phyloP scores from a whole-genome alignment of 2,797 vertebrate genomes.

The Selene dorsalis region DNA sequence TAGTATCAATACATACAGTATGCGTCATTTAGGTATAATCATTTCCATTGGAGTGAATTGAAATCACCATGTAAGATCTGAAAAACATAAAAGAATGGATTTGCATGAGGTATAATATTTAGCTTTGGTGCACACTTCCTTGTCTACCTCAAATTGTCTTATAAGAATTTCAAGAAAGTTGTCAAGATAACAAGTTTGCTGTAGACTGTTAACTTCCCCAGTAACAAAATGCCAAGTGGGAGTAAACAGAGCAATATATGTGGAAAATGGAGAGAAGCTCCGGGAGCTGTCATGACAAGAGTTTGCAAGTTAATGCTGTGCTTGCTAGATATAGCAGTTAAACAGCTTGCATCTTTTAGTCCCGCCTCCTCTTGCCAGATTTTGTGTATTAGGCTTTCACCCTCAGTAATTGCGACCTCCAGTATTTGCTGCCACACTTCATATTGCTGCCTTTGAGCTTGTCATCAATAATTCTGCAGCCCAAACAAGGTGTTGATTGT shows the following conservation, averaged over 20 bases:
- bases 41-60: neutral
- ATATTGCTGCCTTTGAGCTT: neutral
- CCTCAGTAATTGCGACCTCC: neutral
- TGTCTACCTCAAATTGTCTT: too few relatives aligned
- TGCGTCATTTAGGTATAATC: too few relatives aligned
- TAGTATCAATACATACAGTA: neutral
- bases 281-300: neutral
- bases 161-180: neutral
- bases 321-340: neutral
- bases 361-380: neutral
- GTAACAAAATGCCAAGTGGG: neutral
- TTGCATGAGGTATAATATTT: too few relatives aligned
- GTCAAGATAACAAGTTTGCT: neutral
- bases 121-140: too few relatives aligned
- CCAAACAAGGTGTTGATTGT: conserved; percentile 13
- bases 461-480: neutral
- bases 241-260: neutral
- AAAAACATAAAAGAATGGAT: too few relatives aligned
- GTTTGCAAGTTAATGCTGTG: neutral
- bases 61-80: neutral
- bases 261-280: neutral
- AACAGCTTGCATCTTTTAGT: neutral
- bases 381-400: neutral
- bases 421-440: neutral
- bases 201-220: neutral